Percentiles rank a stretch among this genome's conserved stretches.
These are phyloP conservation scores for Ptychochromis oligacanthus DNA, from an alignment of 2,113 vertebrate species.

Conservation along the genomic window DNA sequence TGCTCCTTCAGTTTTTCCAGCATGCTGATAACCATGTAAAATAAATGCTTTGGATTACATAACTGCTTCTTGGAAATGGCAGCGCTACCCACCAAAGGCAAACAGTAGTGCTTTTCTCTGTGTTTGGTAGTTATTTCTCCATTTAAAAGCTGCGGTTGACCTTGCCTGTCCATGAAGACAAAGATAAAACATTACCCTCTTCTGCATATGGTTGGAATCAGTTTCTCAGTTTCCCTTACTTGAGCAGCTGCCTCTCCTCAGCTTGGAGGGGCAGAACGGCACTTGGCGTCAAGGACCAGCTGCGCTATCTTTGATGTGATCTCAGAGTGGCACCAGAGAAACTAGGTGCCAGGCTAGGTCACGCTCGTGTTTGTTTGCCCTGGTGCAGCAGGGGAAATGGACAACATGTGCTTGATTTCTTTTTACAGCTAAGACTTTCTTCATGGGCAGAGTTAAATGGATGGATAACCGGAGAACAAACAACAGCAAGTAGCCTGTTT, in stretches of 20 bases:
- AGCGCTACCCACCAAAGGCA: neutral
- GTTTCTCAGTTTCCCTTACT: neutral
- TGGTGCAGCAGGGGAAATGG: neutral
- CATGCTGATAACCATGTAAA: neutral
- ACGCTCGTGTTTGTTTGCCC: neutral
- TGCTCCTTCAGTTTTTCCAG: neutral
- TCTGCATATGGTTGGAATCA: neutral
- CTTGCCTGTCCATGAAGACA: neutral
- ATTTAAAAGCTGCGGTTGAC: neutral
- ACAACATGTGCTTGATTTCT: neutral
- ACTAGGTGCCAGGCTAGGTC: neutral
- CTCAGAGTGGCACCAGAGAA: conserved; percentile 1
- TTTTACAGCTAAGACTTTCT: neutral
- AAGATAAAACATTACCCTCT: neutral
- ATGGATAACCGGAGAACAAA: neutral
- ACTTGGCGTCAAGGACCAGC: neutral
- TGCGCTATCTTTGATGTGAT: conserved; percentile 1
- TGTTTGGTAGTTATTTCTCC: conserved; percentile 7
- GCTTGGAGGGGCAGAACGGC: neutral
- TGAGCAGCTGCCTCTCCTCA: conserved; percentile 8
- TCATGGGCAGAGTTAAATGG: neutral
- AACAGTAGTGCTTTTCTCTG: neutral
- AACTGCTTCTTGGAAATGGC: neutral
- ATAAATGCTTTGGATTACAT: neutral
- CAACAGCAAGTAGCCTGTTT: neutral